These are phyloP conservation scores for Aphidoletes aphidimyza DNA, from an alignment of 2,888 invertebrate genomes.

Conservation along the genomic window DNA sequence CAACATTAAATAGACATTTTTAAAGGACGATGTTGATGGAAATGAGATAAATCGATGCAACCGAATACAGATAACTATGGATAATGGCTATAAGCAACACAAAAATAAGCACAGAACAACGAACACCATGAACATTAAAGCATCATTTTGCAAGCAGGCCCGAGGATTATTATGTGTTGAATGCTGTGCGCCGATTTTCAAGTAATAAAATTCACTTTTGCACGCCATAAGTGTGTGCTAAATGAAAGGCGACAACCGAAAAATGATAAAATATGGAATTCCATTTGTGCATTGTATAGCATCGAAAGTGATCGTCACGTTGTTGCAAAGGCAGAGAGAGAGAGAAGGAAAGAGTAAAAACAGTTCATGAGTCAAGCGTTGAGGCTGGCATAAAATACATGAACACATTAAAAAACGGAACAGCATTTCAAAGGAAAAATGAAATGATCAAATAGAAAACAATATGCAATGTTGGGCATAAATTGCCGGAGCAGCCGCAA, in stretches of 20 bases:
- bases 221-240: neutral
- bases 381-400: too few relatives aligned
- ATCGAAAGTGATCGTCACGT: conserved; percentile 1
- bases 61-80: neutral
- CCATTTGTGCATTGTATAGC: neutral
- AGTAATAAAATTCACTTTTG: conserved; percentile 32
- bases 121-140: neutral
- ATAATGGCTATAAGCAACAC: neutral
- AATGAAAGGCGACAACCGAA: conserved; percentile 25
- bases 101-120: neutral
- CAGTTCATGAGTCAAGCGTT: neutral
- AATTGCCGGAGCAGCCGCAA: conserved; percentile 2
- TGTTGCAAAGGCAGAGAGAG: neutral
- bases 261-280: conserved; percentile 46
- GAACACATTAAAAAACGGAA: neutral
- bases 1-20: conserved; percentile 4
- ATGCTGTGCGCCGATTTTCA: neutral
- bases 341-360: too few relatives aligned
- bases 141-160: neutral
- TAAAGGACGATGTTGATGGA: conserved; percentile 15
- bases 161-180: conserved; percentile 16
- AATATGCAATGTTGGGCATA: conserved; percentile 38
- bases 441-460: conserved; percentile 32
- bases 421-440: neutral
- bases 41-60: conserved; percentile 47